phyloP scores from a whole-genome alignment of 2,888 invertebrate genomes.

The Melinopterus prodromus region DNA sequence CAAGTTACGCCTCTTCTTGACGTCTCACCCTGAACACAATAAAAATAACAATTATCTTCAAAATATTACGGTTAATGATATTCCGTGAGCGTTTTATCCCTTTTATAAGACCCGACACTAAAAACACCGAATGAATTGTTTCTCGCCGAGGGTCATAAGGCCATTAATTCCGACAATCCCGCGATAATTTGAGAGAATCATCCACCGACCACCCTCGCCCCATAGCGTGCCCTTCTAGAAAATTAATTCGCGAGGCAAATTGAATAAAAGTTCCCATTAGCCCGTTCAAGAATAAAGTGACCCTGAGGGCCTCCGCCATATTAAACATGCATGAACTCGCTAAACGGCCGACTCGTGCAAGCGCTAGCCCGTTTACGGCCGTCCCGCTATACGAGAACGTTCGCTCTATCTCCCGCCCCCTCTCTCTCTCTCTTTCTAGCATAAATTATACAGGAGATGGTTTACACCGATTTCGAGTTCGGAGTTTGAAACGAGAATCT shows the following conservation, averaged over 20 bases:
- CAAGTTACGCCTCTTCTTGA: no score
- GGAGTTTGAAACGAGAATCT: background rate
- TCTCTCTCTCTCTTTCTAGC: conserved; percentile 24
- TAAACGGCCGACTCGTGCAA: conserved; percentile 28
- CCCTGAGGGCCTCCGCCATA: conserved; percentile 52
- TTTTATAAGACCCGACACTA: background rate
- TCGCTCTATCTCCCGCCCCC: conserved; percentile 23
- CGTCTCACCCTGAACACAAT: no score
- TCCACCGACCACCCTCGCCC: no score
- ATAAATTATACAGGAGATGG: conserved; percentile 28
- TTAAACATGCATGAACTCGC: conserved; percentile 57
- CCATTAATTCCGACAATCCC: conserved; percentile 4
- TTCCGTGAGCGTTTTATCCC: background rate
- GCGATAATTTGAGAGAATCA: background rate
- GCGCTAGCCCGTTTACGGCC: background rate
- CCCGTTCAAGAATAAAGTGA: conserved; percentile 54
- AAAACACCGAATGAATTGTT: background rate
- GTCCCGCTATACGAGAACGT: no score
- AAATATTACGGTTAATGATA: background rate
- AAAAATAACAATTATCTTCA: background rate
- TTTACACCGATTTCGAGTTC: conserved; percentile 4
- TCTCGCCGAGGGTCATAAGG: background rate
- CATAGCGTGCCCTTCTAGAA: conserved; percentile 22
- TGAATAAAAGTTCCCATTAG: conserved; percentile 57
- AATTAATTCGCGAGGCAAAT: conserved; percentile 57